These are phyloP conservation scores for Pteronura brasiliensis DNA, from an alignment of 2,113 vertebrate genomes.

Conservation along the genomic window DNA sequence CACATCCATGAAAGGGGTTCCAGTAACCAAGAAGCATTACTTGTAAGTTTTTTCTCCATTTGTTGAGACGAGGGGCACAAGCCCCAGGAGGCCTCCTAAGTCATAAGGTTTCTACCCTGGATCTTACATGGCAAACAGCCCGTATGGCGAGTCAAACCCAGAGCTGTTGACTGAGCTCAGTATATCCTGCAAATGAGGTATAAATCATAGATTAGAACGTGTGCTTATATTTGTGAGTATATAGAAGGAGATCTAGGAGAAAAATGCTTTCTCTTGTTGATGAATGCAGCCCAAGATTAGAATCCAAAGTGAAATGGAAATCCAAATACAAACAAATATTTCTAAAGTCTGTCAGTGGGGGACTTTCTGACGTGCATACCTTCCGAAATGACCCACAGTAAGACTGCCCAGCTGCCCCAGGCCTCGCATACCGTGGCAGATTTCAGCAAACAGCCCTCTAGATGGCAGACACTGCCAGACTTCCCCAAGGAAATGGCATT, in stretches of 20 bases:
- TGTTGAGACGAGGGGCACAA: background rate
- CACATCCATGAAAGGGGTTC: background rate
- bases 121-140: background rate
- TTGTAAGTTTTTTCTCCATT: background rate
- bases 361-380: background rate
- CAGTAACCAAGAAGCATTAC: fast-evolving
- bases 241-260: background rate
- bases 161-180: background rate
- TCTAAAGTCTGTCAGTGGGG: background rate
- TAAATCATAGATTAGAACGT: background rate
- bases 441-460: background rate
- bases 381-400: background rate
- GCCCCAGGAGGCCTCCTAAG: background rate
- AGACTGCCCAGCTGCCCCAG: background rate
- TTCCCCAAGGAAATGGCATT: background rate
- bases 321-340: background rate
- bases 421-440: background rate
- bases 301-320: constrained; percentile 25
- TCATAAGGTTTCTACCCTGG: background rate
- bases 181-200: background rate
- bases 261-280: background rate
- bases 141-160: background rate
- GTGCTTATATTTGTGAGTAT: background rate
- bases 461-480: background rate
- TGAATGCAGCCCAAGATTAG: background rate